Evolutionary conservation across 2,113 vertebrate species (phyloP), one percentile per base, ranked within the genome.

Genomic region (Heterotis niloticus): DNA sequence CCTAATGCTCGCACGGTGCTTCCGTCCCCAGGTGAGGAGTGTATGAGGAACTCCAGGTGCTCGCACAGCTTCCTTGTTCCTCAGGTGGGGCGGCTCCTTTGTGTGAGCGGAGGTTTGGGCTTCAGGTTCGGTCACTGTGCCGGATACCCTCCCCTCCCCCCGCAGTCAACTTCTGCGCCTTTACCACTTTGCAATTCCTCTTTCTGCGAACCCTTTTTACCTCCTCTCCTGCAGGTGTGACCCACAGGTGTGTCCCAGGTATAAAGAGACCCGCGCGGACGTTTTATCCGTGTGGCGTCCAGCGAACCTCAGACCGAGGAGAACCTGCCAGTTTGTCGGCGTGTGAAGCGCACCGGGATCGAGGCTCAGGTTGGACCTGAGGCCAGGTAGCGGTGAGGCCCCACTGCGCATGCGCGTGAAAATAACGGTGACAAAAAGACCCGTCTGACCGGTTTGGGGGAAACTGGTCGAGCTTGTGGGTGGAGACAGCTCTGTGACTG

Each of bases 371-470:
- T 62, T 3, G 59, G 59, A 62, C 14, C 59, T 62, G 17, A 59
- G 14, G 52, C 54, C 34, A 88, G 91, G 89, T 82, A 91, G 91
- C 90, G 91, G 91, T 89, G 90, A 16, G 81, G 78, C 83, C 77
- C 80, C 79, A 94, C 76, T 84, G 92, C 94, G 94, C 95, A 95
- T 95, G 95, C 94, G 95, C 88, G 72, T 72, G 91, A 92, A 93
- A 94, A 96, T 96, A 96, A 96, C 95, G 95, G 95, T 95, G 95
- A 94, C 93, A 93, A 94, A 89, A 83, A 84, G 81, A 85, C 85
- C 84, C 84, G 94, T 89, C 81, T 83, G 86, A 95, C 94, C 93
- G 93, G 95, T 95, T 95, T 88, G 2, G 34, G 7, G 7, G 34
- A 7, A 44, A 44, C 34, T 44, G 34, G 34, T 7, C 24, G 17